A percentile compares a stretch with the other conserved stretches of the same genome.
phyloP scores from a whole-genome alignment of 2,888 invertebrate genomes.

The Cephus spinipes region DNA sequence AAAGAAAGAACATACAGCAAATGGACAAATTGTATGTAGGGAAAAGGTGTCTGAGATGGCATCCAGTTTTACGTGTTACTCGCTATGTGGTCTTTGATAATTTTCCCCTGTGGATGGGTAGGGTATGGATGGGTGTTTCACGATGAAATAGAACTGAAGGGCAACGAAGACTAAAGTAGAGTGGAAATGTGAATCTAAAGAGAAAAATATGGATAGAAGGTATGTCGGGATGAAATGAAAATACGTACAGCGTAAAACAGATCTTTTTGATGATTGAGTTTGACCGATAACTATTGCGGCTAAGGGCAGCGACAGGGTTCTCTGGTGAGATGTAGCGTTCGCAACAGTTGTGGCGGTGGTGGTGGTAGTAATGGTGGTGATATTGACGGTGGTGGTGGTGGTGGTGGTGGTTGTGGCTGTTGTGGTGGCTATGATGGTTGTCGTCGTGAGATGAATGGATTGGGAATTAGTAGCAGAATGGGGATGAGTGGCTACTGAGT shows the following conservation, averaged over 20 bases:
- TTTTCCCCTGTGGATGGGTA: neutral
- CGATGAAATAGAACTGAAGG: neutral
- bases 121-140: neutral
- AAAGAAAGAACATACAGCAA: neutral
- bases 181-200: neutral
- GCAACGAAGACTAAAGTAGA: neutral
- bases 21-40: neutral
- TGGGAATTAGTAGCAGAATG: conserved; percentile 63
- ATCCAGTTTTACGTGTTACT: neutral
- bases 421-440: conserved; percentile 41
- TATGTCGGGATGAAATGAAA: conserved; percentile 42
- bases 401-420: conserved; percentile 32
- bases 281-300: conserved; percentile 69
- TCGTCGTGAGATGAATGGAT: conserved; percentile 57
- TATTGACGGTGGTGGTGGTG: conserved; percentile 39
- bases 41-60: no score
- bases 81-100: neutral
- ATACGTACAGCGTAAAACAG: conserved; percentile 66
- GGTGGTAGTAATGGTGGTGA: conserved; percentile 44
- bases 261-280: conserved; percentile 66
- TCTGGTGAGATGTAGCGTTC: conserved; percentile 71
- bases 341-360: conserved; percentile 49
- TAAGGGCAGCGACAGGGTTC: conserved; percentile 78
- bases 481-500: conserved; percentile 65
- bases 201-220: neutral